Conservation (phyloP, 2,113 vertebrate genomes). For the Chelonoidis abingdonii region DNA sequence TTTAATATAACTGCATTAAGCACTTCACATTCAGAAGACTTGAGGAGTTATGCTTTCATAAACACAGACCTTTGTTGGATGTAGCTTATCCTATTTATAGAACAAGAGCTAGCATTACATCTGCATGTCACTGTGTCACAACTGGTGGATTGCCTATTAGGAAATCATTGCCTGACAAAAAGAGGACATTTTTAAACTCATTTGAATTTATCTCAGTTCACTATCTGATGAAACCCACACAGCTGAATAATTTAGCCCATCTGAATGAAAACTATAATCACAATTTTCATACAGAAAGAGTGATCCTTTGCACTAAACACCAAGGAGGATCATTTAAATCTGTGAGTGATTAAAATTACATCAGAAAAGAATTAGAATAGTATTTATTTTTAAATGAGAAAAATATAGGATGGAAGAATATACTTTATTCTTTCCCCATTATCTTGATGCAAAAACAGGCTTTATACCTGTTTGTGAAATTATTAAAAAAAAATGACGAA, state of each 20-base stretch:
- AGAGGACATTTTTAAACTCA: not conserved
- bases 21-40: not conserved
- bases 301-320: not conserved
- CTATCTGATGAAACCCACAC: constrained; percentile 6
- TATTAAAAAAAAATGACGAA: constrained; percentile 53
- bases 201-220: constrained; percentile 4
- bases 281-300: not conserved
- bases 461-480: constrained; percentile 39
- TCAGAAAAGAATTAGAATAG: constrained; percentile 26
- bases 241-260: constrained; percentile 26
- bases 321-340: constrained; percentile 33
- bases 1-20: not conserved
- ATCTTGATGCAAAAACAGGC: not conserved
- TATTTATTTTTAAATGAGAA: constrained; percentile 13
- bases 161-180: constrained; percentile 14
- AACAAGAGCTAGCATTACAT: not conserved
- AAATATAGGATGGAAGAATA: constrained; percentile 28
- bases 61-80: not conserved
- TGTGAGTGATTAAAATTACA: constrained; percentile 25
- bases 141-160: not conserved
- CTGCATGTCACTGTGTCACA: not conserved
- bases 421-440: constrained; percentile 27
- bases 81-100: not conserved
- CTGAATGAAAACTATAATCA: constrained; percentile 29
- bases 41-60: not conserved